Base-by-base conservation (phyloP, 2,113 vertebrate genomes). In the Solea solea region DNA sequence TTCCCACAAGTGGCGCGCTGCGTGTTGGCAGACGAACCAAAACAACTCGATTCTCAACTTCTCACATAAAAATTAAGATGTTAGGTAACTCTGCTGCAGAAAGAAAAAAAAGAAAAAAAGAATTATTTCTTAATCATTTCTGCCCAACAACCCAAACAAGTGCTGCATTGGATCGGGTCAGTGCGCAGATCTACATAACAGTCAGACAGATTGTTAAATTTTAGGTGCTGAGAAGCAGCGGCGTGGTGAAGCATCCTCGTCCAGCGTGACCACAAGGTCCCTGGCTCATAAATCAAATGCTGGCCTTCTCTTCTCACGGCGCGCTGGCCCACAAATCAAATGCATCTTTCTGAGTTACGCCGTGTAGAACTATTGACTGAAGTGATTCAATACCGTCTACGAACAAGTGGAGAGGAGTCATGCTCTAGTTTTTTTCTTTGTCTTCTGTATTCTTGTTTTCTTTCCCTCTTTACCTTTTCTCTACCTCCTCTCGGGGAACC, bases 291-390 rank as follows among this genome's bases (percentile, higher is more conserved):
- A 91, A 91, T 92, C 89, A 91, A 71, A 79, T 13, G 34, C 62
- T 69, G 72, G 72, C 62, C 77, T 78, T 68, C 72, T 86, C 84
- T 67, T 76, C 84, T 69, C 72, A 76, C 34, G 27, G 73, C 48
- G 42, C 59, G 76, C 85, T 57, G 79, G 69, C 82, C 81, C 83
- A 89, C 89, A 88, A 92, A 90, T 91, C 88, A 90, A 87, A 91
- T 71, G 78, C 86, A 88, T 85, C 84, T 87, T 85, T 90, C 80
- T 54, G 81, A 89, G 82, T 88, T 90, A 84, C 72, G 76, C 75
- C 72, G 85, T 83, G 86, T 72, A 74, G 82, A 81, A 80, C 86
- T 86, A 92, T 89, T 88, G 88, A 89, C 85, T 89, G 84, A 79
- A 75, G 71, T 86, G 84, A 90, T 87, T 90, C 85, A 87, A 78